Percentiles rank a stretch among this genome's conserved stretches.
phyloP scores from a whole-genome alignment of 2,888 invertebrate genomes.

The Cantharis nigra region DNA sequence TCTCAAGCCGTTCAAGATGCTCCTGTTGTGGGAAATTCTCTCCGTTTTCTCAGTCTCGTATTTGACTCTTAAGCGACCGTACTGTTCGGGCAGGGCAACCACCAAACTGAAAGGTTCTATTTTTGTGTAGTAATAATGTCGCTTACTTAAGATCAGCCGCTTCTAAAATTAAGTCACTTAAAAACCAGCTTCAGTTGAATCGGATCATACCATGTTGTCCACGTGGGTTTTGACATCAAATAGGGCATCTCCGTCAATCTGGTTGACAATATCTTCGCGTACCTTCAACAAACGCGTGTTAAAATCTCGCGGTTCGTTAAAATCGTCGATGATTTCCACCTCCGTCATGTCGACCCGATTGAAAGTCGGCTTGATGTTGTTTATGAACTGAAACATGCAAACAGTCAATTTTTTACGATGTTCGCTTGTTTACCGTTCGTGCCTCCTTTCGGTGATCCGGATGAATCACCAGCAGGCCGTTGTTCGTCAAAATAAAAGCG shows the following conservation, averaged over 20 bases:
- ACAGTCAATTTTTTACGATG: not conserved
- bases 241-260: conserved; percentile 61
- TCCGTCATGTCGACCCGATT: conserved; percentile 96
- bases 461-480: conserved; percentile 92
- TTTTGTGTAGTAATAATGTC: conserved; percentile 81
- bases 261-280: conserved; percentile 56
- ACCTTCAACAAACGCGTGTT: conserved; percentile 59
- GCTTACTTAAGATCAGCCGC: conserved; percentile 76
- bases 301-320: conserved; percentile 74
- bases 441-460: conserved; percentile 92
- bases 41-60: conserved; percentile 60
- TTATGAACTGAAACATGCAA: conserved; percentile 66
- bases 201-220: conserved; percentile 79
- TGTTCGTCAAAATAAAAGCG: conserved; percentile 92
- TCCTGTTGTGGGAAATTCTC: conserved; percentile 52
- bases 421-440: conserved; percentile 46
- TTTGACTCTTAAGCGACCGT: conserved; percentile 71
- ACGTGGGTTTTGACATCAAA: conserved; percentile 82
- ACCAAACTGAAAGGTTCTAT: conserved; percentile 88
- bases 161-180: conserved; percentile 63
- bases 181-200: not conserved
- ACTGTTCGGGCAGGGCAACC: conserved; percentile 80
- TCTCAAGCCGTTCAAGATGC: conserved; percentile 63
- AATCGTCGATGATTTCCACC: conserved; percentile 81
- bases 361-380: conserved; percentile 92